Base-by-base conservation (phyloP, 2,888 invertebrate genomes). In the Meiosimyza decipiens region DNA sequence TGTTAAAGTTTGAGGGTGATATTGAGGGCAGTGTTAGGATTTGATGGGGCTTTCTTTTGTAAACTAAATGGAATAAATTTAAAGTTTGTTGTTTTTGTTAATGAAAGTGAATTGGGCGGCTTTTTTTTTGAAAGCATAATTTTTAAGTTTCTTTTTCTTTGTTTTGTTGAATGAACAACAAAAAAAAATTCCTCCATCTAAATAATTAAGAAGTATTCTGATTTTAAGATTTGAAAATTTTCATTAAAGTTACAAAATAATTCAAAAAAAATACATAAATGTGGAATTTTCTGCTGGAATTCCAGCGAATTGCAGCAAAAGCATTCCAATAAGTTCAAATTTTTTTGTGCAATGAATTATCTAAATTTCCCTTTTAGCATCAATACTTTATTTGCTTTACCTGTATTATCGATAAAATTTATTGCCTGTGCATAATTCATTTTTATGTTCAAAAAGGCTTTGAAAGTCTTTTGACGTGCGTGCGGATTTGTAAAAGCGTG, bases 191-290 rank as follows among this genome's bases (percentile, higher is more conserved):
- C 15, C 18, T 55, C 3, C 16, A 18, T 55, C 55, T n/a, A 18
- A 55, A n/a, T 55, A 55, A 55, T 55, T 16, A 55, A 55, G 55
- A 2, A n/a, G n/a, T 55, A 28, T 28, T 28, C 28, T 55, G 55
- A 16, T 55, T 28, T 28, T 28, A 3, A 28, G 4, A 55, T 55
- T 55, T 18, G 11, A 18, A 60, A 28, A 60, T 60, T 60, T 60
- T 60, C 18, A 60, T 60, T 60, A 60, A 5, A 60, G 22, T 60
- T 5, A 60, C 22, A 12, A 12, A 22, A 28, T 28, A 33, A 60
- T 60, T 33, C 1, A 15, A 22, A 2, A 15, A 40, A 40, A 9
- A 9, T 40, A n/a, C n/a, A n/a, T n/a, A 9, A 40, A 40, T 7
- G 40, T 9, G 9, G 40, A 40, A 40, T 40, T 40, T 40, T 1